These are phyloP conservation scores for Nephrotoma guestfalica DNA, from an alignment of 2,888 invertebrate genomes.

Conservation along the genomic window DNA sequence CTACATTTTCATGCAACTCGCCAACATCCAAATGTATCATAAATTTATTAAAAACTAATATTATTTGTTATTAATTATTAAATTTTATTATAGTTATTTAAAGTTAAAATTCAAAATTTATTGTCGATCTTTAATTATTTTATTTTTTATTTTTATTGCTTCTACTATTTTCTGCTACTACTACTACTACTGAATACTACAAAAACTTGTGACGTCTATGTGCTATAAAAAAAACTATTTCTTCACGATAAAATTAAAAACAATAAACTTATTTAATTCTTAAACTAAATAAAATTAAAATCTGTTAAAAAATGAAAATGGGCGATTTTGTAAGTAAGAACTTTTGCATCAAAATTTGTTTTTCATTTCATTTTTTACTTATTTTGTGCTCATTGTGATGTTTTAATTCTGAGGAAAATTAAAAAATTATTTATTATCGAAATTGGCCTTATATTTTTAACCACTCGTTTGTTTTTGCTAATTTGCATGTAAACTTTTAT, in stretches of 20 bases:
- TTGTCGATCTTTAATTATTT: background rate
- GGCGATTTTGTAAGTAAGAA: slow-evolving; percentile 1
- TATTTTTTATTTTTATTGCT: background rate
- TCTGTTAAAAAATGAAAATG: background rate
- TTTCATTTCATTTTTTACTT: background rate
- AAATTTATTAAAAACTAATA: background rate
- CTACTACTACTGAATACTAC: background rate
- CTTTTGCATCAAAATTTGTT: background rate
- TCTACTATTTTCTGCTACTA: background rate
- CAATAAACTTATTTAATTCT: background rate
- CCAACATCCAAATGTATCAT: no score
- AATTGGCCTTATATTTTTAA: no score
- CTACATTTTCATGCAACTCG: no score
- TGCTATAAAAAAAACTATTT: background rate
- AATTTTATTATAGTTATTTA: background rate
- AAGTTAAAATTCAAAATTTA: background rate
- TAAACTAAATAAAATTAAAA: background rate
- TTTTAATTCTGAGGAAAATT: no score
- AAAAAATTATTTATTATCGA: no score
- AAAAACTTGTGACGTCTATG: background rate
- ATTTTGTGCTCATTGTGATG: background rate
- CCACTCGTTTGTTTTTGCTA: no score
- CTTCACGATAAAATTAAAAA: background rate
- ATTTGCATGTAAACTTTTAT: no score
- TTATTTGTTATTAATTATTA: background rate